phyloP scores from a whole-genome alignment of 2,797 vertebrate species.

The Neosalanx taihuensis region DNA sequence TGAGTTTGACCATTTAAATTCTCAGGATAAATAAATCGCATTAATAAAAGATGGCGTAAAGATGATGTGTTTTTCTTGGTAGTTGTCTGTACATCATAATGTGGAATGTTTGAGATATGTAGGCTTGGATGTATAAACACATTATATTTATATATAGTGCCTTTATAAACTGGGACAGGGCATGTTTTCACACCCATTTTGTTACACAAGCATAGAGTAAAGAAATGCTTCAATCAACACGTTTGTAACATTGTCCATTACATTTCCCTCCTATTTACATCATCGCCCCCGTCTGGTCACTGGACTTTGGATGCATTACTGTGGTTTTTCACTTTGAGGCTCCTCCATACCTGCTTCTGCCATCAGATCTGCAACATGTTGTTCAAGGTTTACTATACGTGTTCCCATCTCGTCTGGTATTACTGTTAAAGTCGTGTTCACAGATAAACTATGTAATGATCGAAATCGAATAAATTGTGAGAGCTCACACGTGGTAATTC shows the following conservation, averaged over 20 bases:
- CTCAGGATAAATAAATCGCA: background rate
- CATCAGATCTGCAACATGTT: constrained; percentile 80
- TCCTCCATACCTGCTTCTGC: constrained; percentile 79
- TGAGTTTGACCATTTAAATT: background rate
- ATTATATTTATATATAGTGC: too few relatives aligned
- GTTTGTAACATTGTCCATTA: too few relatives aligned
- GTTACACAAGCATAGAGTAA: too few relatives aligned
- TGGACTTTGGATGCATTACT: background rate
- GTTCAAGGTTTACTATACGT: constrained; percentile 81
- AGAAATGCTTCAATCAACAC: too few relatives aligned
- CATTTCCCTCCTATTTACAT: background rate
- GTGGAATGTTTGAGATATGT: too few relatives aligned
- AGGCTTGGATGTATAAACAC: too few relatives aligned
- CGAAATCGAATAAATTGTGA: background rate
- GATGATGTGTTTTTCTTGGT: background rate
- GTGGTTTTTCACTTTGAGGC: constrained; percentile 40
- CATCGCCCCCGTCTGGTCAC: background rate
- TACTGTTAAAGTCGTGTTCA: constrained; percentile 69
- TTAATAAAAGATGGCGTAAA: background rate
- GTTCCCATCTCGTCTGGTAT: constrained; percentile 87
- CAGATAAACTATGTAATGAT: background rate
- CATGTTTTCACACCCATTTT: too few relatives aligned
- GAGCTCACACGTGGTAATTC: too few relatives aligned
- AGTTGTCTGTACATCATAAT: background rate
- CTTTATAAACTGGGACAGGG: too few relatives aligned